phyloP scores from a whole-genome alignment of 2,797 vertebrate species.

The Acrocephalus scirpaceus region DNA sequence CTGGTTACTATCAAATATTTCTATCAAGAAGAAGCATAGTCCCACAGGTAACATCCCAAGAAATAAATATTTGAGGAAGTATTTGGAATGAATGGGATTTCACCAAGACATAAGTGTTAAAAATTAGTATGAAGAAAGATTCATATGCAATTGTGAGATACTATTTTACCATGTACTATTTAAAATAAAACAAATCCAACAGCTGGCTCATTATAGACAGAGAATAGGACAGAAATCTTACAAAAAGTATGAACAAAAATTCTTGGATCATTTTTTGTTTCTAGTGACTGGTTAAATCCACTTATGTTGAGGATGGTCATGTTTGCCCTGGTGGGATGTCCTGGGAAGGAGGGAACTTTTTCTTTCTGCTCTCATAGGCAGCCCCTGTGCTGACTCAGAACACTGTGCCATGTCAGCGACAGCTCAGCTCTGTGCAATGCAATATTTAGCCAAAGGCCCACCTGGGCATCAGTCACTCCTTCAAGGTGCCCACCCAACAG shows the following conservation, averaged over 20 bases:
- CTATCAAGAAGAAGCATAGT: background rate
- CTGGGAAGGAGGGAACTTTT: background rate
- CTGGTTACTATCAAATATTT: background rate
- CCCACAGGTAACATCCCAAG: background rate
- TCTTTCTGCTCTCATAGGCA: fast-evolving
- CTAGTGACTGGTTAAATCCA: background rate
- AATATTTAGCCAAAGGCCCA: background rate
- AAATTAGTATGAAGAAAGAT: background rate
- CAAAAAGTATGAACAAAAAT: background rate
- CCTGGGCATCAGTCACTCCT: background rate
- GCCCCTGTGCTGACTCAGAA: background rate
- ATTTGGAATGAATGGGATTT: background rate
- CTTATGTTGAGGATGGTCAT: background rate
- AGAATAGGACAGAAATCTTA: background rate
- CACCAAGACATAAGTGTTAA: background rate
- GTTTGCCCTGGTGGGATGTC: background rate
- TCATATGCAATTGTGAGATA: background rate
- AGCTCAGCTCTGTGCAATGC: background rate
- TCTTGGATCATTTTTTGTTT: background rate
- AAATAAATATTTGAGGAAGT: background rate
- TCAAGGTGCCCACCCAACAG: background rate
- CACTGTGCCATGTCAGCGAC: background rate
- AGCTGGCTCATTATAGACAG: background rate
- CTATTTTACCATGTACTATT: background rate
- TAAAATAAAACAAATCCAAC: background rate